Evolutionary conservation across 2,113 vertebrate genomes (phyloP).

Genomic region (Notechis scutatus): DNA sequence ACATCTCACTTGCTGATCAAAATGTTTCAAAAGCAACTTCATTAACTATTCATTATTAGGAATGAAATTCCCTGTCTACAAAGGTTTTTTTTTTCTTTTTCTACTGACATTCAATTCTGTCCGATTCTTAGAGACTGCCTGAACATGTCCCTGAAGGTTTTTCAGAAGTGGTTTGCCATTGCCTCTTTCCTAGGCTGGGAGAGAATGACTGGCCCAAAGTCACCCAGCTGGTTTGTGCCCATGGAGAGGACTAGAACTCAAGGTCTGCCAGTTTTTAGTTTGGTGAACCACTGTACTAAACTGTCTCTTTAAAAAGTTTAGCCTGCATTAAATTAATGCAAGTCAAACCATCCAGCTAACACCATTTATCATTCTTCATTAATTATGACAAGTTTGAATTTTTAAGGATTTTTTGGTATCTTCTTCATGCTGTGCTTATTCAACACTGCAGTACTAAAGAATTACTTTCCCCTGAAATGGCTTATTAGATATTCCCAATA

Average conservation of each 20-base stretch:
- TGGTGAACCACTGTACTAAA: not conserved
- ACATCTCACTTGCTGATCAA: not conserved
- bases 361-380: conserved; percentile 7
- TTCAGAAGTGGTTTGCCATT: not conserved
- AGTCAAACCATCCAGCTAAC: not conserved
- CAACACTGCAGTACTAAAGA: conserved; percentile 17
- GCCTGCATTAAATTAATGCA: not conserved
- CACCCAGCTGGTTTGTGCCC: not conserved
- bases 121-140: not conserved
- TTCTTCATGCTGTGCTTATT: conserved; percentile 16
- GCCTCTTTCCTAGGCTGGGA: not conserved
- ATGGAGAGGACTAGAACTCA: not conserved
- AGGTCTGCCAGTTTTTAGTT: not conserved
- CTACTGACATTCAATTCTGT: not conserved
- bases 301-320: not conserved
- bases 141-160: not conserved
- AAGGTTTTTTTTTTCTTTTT: not conserved
- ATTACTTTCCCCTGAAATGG: conserved; percentile 1
- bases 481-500: conserved; percentile 4
- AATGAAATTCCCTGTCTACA: not conserved
- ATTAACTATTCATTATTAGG: not conserved
- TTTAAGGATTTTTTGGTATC: not conserved
- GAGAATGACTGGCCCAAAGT: not conserved
- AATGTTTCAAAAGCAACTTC: not conserved
- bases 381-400: conserved; percentile 17